Percentiles rank a stretch among this genome's conserved stretches.
phyloP scores from a whole-genome alignment of 2,113 vertebrate species.

The Gopherus evgoodei region DNA sequence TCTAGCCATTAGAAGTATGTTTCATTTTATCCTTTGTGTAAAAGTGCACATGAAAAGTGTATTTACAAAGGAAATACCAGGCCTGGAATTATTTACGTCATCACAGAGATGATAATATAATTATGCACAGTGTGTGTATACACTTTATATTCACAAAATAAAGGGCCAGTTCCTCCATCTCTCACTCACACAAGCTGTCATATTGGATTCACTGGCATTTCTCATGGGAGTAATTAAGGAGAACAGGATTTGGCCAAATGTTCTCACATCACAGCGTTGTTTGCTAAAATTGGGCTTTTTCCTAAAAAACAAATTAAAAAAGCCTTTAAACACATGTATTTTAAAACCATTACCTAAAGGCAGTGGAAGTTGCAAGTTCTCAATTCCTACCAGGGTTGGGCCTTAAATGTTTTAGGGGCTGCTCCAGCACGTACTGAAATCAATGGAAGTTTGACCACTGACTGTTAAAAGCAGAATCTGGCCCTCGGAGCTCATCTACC shows the following conservation, averaged over 20 bases:
- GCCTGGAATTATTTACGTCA: slow-evolving; percentile 70
- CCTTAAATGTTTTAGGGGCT: slow-evolving; percentile 7
- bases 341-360: not conserved
- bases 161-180: slow-evolving; percentile 24
- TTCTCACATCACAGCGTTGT: not conserved
- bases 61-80: slow-evolving; percentile 74
- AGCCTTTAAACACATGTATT: not conserved
- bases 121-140: no score
- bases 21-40: slow-evolving; percentile 68
- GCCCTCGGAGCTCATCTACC: slow-evolving; percentile 38
- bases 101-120: slow-evolving; percentile 62
- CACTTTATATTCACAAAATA: slow-evolving; percentile 18
- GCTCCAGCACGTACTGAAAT: slow-evolving; percentile 8
- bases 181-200: not conserved
- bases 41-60: slow-evolving; percentile 66
- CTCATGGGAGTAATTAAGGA: not conserved
- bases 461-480: not conserved
- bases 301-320: not conserved
- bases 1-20: slow-evolving; percentile 69
- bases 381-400: not conserved
- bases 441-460: slow-evolving; percentile 1
- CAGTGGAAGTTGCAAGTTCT: not conserved
- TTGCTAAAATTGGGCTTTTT: not conserved
- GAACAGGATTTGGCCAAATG: not conserved
- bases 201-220: not conserved